phyloP scores from a whole-genome alignment of 2,888 invertebrate genomes.

The Meloe dianella region DNA sequence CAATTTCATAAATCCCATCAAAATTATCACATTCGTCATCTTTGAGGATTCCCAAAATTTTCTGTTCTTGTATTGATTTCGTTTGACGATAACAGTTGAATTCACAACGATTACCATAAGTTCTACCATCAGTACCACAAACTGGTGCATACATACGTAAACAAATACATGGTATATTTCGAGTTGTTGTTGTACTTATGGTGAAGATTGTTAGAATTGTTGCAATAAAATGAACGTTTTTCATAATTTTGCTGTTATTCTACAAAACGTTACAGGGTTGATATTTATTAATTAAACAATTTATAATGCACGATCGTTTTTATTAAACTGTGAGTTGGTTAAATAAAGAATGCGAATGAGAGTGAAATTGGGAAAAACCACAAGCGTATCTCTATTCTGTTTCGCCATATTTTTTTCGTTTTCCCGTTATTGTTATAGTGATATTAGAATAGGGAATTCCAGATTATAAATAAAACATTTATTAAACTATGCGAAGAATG shows the following conservation, averaged over 20 bases:
- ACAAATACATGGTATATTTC: slow-evolving; percentile 54
- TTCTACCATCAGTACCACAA: slow-evolving; percentile 57
- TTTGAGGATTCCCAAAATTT: slow-evolving; percentile 18
- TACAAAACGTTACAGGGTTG: too few relatives aligned
- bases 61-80: slow-evolving; percentile 19
- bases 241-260: not conserved
- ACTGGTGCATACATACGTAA: slow-evolving; percentile 58
- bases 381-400: not conserved
- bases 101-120: slow-evolving; percentile 59
- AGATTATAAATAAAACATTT: too few relatives aligned
- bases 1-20: slow-evolving; percentile 16
- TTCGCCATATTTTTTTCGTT: not conserved
- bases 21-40: slow-evolving; percentile 19
- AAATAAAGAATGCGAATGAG: not conserved
- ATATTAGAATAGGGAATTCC: not conserved
- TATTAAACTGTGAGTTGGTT: not conserved
- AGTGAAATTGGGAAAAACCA: not conserved
- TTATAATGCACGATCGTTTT: not conserved
- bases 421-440: not conserved
- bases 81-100: slow-evolving; percentile 53
- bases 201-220: not conserved
- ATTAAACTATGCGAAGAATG: not conserved
- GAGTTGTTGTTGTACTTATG: not conserved
- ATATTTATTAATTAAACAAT: not conserved
- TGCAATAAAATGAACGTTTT: not conserved